These are phyloP conservation scores for Eupithecia insigniata DNA, from an alignment of 2,888 invertebrate species.

Conservation along the genomic window DNA sequence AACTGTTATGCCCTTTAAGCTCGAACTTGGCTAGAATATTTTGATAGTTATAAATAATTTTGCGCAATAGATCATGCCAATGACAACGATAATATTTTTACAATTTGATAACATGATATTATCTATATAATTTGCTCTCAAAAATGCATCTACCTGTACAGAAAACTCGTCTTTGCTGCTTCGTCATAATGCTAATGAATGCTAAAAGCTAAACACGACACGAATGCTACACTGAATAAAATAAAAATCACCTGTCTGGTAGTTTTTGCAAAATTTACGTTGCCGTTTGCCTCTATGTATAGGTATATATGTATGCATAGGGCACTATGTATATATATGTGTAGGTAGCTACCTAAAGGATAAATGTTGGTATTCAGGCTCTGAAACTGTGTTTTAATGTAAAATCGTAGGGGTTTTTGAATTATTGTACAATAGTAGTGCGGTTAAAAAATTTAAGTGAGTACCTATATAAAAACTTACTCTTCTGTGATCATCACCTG, in stretches of 20 bases:
- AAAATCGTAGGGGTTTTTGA: no score
- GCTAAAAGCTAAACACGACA: constrained; percentile 3
- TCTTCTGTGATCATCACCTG: no score
- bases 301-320: no score
- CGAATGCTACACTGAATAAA: not conserved
- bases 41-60: constrained; percentile 18
- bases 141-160: not conserved
- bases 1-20: not conserved
- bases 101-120: no score
- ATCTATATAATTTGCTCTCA: not conserved
- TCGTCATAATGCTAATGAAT: constrained; percentile 15
- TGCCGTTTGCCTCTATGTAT: no score
- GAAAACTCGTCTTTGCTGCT: not conserved
- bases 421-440: no score
- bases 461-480: no score
- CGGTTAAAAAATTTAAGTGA: no score
- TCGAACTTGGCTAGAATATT: not conserved
- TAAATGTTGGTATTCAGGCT: no score
- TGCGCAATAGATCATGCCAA: constrained; percentile 28
- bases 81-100: not conserved
- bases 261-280: not conserved
- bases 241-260: not conserved
- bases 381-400: no score
- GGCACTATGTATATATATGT: no score
- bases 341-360: no score